phyloP scores from a whole-genome alignment of 2,888 invertebrate genomes.

The Noctua fimbriata region DNA sequence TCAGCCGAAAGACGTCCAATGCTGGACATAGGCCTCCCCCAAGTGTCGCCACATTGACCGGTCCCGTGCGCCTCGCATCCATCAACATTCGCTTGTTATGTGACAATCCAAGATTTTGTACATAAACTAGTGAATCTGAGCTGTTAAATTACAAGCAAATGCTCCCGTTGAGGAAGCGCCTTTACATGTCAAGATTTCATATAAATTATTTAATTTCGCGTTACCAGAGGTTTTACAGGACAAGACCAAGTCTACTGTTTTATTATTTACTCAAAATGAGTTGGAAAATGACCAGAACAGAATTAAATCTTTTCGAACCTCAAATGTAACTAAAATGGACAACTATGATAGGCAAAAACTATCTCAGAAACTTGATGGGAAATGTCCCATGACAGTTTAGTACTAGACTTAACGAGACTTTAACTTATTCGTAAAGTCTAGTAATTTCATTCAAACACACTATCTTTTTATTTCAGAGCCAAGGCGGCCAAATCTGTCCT shows the following conservation, averaged over 20 bases:
- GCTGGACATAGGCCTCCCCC: too few species aligned
- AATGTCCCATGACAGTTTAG: neutral
- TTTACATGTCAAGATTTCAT: too few species aligned
- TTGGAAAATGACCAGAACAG: neutral
- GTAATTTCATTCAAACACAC: neutral
- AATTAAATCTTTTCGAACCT: neutral
- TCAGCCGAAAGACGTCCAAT: too few species aligned
- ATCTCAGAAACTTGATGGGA: neutral
- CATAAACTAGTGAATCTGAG: neutral
- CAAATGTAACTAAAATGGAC: neutral
- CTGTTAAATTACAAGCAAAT: too few species aligned
- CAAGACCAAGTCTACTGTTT: neutral
- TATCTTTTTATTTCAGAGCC: constrained; percentile 75
- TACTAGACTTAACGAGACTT: too few species aligned
- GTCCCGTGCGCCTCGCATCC: too few species aligned
- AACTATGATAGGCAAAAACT: too few species aligned
- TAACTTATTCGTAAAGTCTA: neutral
- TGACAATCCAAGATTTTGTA: neutral
- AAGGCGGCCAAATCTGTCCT: constrained; percentile 84
- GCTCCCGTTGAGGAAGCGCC: too few species aligned
- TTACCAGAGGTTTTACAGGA: neutral
- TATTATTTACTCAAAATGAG: neutral
- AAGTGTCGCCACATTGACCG: too few species aligned
- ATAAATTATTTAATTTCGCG: too few species aligned
- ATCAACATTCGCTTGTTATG: neutral